These are phyloP conservation scores for western clawed frog (Xenopus tropicalis) DNA, from an alignment of 2,113 vertebrate genomes.

Conservation along the genomic window DNA sequence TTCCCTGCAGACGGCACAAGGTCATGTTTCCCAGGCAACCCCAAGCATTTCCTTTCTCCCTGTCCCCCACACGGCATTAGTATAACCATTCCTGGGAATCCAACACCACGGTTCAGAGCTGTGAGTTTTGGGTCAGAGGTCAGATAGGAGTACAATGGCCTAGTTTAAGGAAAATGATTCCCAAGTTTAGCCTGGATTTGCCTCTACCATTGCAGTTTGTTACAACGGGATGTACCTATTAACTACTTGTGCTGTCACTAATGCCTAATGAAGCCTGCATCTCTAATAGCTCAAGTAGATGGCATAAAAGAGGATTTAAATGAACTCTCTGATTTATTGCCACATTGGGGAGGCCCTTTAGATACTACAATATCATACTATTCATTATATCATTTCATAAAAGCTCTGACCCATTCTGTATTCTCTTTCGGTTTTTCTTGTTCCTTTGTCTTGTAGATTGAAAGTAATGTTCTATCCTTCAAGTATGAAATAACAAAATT, in stretches of 20 bases:
- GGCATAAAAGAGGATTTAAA: no score
- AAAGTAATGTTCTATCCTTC: no score
- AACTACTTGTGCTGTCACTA: constrained; percentile 7
- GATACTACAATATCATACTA: no score
- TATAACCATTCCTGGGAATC: constrained; percentile 64
- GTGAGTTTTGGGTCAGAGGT: constrained; percentile 67
- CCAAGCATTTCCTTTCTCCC: constrained; percentile 60
- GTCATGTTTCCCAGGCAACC: constrained; percentile 71
- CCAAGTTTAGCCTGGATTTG: constrained; percentile 48
- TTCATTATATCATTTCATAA: no score
- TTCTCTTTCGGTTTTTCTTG: no score
- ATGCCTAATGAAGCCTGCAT: not conserved
- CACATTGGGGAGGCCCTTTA: no score
- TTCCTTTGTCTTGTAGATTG: no score
- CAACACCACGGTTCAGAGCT: constrained; percentile 68
- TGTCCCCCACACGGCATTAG: constrained; percentile 46
- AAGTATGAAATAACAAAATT: no score
- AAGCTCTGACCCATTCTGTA: no score
- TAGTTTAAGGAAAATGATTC: constrained; percentile 61
- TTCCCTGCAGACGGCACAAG: constrained; percentile 61
- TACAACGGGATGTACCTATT: constrained; percentile 13
- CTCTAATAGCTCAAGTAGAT: not conserved
- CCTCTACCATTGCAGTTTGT: constrained; percentile 56
- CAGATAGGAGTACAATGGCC: constrained; percentile 72
- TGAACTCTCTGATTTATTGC: no score